Evolutionary conservation across 2,888 invertebrate genomes (phyloP), one percentile per base, ranked within the genome.

Genomic region (Venusia cambrica): DNA sequence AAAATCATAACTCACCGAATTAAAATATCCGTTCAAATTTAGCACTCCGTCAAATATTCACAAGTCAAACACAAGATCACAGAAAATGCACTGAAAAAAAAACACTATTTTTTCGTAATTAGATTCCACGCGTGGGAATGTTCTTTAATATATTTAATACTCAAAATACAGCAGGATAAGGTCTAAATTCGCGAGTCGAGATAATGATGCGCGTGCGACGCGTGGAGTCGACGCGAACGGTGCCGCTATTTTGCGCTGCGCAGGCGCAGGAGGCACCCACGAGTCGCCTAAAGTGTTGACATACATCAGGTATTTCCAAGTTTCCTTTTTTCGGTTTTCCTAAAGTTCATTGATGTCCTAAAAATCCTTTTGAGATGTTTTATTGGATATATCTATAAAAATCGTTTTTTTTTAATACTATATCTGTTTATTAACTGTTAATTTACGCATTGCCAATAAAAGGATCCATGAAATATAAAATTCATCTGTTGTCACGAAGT

Each of bases 241-340:
- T 66, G 73, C 74, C 66, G 71, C 65, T 60, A 69, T 54, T 83
- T 79, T 81, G 84, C 78, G 73, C 71, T 21, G 60, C 65, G 62
- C 73, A 33, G 5, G 20, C 30, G 31, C 8, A n/a, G 19, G 68
- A n/a, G n/a, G 22, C 32, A 24, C 43, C 71, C 64, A 71, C 62
- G 38, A 49, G 41, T 16, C 26, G 44, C 64, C 51, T 58, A 54
- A 28, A 37, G 48, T 48, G 72, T 71, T 71, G 71, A 75, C 72
- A 73, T 59, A 65, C 59, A 16, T 39, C 9, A 16, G 58, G 52
- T 43, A 55, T 51, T 51, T 45, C 37, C 58, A 50, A 39, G 56
- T 55, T 59, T 56, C 51, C 51, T 49, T 62, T 55, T 48, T 42
- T 16, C 35, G 42, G 43, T 34, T 51, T 26, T 16, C 37, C 42